phyloP scores from a whole-genome alignment of 2,888 invertebrate species.

The Temnothorax rugatulus region DNA sequence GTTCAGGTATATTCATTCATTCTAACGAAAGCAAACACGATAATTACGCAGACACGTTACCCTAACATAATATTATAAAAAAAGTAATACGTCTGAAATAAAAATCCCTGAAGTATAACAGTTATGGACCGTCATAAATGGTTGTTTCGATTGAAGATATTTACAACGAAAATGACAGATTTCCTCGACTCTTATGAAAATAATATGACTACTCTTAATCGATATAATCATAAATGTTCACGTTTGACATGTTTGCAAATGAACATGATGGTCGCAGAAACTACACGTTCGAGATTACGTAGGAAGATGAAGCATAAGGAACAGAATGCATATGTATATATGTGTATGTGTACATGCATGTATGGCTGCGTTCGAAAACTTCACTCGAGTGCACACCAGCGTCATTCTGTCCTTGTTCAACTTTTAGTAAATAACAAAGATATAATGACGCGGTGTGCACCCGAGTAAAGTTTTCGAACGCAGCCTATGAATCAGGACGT shows the following conservation, averaged over 20 bases:
- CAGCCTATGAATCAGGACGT: slow-evolving; percentile 4
- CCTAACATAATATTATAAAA: slow-evolving; percentile 23
- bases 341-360: slow-evolving; percentile 37
- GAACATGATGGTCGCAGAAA: slow-evolving; percentile 10
- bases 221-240: background rate
- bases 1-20: slow-evolving; percentile 32
- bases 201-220: slow-evolving; percentile 3
- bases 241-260: slow-evolving; percentile 20
- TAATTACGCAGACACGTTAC: slow-evolving; percentile 37
- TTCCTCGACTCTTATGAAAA: slow-evolving; percentile 21
- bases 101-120: slow-evolving; percentile 46
- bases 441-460: no score
- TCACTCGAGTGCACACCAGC: no score
- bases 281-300: slow-evolving; percentile 46
- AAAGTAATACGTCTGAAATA: slow-evolving; percentile 45
- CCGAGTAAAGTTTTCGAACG: no score
- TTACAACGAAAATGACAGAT: slow-evolving; percentile 38
- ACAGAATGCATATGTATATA: slow-evolving; percentile 64
- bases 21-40: slow-evolving; percentile 20
- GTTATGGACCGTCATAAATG: background rate
- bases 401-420: no score
- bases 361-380: background rate
- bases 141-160: slow-evolving; percentile 11
- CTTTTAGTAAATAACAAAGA: no score
- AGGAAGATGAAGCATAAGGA: slow-evolving; percentile 74